A percentile compares a stretch with the other conserved stretches of the same genome.
Evolutionary conservation across 2,888 invertebrate genomes (phyloP).

Genomic region (Volucella inflata): DNA sequence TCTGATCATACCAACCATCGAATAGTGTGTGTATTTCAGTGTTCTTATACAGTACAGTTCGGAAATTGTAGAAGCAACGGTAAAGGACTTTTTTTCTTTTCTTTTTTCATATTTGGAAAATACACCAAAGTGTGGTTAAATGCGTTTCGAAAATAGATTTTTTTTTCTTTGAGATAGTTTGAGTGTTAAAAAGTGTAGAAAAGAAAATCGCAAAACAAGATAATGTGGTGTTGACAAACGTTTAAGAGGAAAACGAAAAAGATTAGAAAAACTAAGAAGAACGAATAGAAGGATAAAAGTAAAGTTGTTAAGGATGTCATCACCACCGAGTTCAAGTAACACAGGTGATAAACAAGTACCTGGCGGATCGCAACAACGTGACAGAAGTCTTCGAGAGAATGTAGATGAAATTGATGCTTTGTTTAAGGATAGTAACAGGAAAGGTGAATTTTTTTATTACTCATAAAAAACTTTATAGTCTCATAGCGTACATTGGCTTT

Average conservation of each 20-base stretch:
- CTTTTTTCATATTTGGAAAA: constrained; percentile 2
- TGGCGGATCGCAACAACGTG: constrained; percentile 58
- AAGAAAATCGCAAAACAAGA: constrained; percentile 39
- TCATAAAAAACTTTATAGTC: too few species aligned
- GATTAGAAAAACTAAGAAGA: constrained; percentile 5
- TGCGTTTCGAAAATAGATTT: constrained; percentile 40
- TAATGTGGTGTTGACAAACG: constrained; percentile 67
- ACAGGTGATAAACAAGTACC: constrained; percentile 69
- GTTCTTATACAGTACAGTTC: constrained; percentile 66
- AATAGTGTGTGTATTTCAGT: constrained; percentile 70
- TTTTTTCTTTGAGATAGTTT: constrained; percentile 28
- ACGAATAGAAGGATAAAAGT: constrained; percentile 31
- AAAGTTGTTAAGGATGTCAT: constrained; percentile 62
- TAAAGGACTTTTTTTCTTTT: constrained; percentile 45
- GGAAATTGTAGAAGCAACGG: constrained; percentile 27
- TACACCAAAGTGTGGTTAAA: constrained; percentile 36
- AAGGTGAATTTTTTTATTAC: constrained; percentile 39
- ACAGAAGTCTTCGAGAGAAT: constrained; percentile 50
- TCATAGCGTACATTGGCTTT: too few species aligned
- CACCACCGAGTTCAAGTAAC: constrained; percentile 63
- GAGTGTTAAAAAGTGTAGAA: constrained; percentile 18
- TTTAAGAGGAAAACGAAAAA: constrained; percentile 25
- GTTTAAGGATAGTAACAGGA: constrained; percentile 58
- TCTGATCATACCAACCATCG: constrained; percentile 47
- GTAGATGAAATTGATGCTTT: constrained; percentile 67